Evolutionary conservation across 2,888 invertebrate species (phyloP).

Genomic region (Ennomos fuscantarius): DNA sequence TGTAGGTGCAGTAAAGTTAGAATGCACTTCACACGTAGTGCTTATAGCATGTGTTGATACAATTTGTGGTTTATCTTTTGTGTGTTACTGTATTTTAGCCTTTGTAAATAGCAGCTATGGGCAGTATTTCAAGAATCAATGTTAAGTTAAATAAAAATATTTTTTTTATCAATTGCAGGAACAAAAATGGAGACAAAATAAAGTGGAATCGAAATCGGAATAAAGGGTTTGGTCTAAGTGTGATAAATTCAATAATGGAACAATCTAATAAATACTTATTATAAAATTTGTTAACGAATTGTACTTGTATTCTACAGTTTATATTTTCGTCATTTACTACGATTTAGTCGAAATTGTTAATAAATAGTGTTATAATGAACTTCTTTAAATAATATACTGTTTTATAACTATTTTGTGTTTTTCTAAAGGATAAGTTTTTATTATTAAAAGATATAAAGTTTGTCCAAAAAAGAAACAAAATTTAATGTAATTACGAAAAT

Average conservation of each 20-base stretch:
- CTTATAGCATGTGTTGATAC: slow-evolving; percentile 7
- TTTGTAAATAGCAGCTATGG: slow-evolving; percentile 4
- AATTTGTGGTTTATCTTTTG: background rate
- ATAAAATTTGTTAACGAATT: slow-evolving; percentile 31
- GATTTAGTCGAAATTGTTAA: slow-evolving; percentile 45
- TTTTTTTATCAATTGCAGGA: slow-evolving; percentile 69
- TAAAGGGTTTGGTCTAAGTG: slow-evolving; percentile 49
- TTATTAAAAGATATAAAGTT: slow-evolving; percentile 17
- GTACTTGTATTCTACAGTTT: slow-evolving; percentile 48
- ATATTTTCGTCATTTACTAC: slow-evolving; percentile 61
- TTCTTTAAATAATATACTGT: slow-evolving; percentile 65
- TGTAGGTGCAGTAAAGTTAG: slow-evolving; percentile 1
- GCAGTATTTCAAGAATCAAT: background rate
- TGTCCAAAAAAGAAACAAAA: slow-evolving; percentile 36
- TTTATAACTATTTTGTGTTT: slow-evolving; percentile 47
- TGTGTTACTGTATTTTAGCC: background rate
- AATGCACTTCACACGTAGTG: background rate
- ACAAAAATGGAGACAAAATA: slow-evolving; percentile 81
- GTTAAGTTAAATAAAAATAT: slow-evolving; percentile 2
- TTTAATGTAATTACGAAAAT: slow-evolving; percentile 35
- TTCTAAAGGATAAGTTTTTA: slow-evolving; percentile 8
- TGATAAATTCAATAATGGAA: slow-evolving; percentile 15
- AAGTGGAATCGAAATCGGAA: slow-evolving; percentile 72
- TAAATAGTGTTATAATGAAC: slow-evolving; percentile 55
- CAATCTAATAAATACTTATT: slow-evolving; percentile 24